Evolutionary conservation across 2,888 invertebrate species (phyloP).

Genomic region (Microplitis deprimator): DNA sequence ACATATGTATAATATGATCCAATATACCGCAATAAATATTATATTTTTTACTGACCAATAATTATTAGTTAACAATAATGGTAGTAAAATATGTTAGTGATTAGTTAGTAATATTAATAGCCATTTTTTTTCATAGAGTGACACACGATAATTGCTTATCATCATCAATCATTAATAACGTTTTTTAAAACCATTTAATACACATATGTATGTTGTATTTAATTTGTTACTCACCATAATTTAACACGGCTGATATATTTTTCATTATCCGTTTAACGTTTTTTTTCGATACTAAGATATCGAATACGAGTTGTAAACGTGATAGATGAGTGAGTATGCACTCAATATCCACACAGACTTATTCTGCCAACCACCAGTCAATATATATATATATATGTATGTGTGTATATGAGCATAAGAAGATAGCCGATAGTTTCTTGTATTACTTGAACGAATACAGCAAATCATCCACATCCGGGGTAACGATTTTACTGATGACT

Average conservation of each 20-base stretch:
- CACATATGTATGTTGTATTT: constrained; percentile 1
- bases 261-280: neutral
- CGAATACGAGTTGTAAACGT: neutral
- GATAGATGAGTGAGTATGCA: neutral
- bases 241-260: neutral
- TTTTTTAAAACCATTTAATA: neutral
- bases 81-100: neutral
- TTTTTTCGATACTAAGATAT: neutral
- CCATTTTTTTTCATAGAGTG: neutral
- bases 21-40: neutral
- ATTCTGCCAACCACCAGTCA: no score
- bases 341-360: neutral
- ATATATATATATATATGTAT: neutral
- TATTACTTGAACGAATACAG: constrained; percentile 40
- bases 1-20: neutral
- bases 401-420: constrained; percentile 3
- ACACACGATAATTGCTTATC: neutral
- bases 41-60: neutral
- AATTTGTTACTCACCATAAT: neutral
- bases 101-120: neutral
- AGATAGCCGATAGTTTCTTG: constrained; percentile 50
- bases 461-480: constrained; percentile 52
- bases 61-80: neutral
- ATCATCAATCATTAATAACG: neutral
- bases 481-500: constrained; percentile 44